phyloP scores from a whole-genome alignment of 2,888 invertebrate genomes.

The Tetranychus piercei region DNA sequence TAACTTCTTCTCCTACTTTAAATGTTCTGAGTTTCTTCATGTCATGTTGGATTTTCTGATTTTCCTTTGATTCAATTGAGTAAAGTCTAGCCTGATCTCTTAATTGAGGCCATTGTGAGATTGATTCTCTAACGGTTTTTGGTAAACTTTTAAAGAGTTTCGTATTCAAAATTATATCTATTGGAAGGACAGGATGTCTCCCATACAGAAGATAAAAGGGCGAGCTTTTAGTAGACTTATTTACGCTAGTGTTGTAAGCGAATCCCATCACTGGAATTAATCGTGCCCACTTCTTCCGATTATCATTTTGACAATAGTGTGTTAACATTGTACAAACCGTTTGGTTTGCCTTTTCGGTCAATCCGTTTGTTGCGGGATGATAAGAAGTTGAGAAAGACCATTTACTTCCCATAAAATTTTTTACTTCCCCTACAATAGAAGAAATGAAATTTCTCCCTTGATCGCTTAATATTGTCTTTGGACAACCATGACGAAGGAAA shows the following conservation, averaged over 20 bases:
- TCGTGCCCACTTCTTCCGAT: conserved; percentile 15
- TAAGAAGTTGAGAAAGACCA: neutral
- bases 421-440: neutral
- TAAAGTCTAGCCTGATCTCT: too few species aligned
- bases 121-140: too few species aligned
- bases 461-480: neutral
- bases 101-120: too few species aligned
- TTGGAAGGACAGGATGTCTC: neutral
- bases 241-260: conserved; percentile 14
- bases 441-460: neutral
- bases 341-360: neutral
- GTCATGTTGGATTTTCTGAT: too few species aligned
- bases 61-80: too few species aligned
- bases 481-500: neutral
- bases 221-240: conserved; percentile 10
- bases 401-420: neutral
- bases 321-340: conserved; percentile 12
- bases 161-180: neutral
- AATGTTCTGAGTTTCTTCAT: too few species aligned
- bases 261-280: conserved; percentile 14
- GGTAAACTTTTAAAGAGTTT: too few species aligned
- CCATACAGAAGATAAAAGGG: conserved; percentile 3
- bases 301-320: conserved; percentile 14
- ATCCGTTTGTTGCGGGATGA: conserved; percentile 12
- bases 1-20: too few species aligned